Evolutionary conservation across 1,140 invertebrate species (phyloP), one percentile per base, ranked within the genome.

Genomic region (Thaumatotibia leucotreta): DNA sequence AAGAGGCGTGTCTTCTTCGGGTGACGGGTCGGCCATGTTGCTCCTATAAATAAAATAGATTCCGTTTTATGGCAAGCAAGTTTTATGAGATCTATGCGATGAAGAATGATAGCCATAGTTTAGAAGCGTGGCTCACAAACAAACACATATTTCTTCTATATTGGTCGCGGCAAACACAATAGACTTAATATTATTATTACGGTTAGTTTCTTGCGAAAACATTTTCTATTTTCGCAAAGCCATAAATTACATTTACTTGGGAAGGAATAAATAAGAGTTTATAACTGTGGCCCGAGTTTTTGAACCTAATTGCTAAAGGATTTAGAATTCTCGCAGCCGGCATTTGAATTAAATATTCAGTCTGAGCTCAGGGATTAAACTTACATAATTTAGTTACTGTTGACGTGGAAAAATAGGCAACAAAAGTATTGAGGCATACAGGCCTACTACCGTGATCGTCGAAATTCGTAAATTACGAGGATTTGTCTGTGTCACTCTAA

Each of bases 1-100:
- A n/a, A 77, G 50, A 10, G 67, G 63, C 29, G 71, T 69, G 39
- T 82, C 76, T 14, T 82, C 80, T 20, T 69, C 75, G 35, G 70
- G 68, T 14, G 73, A 68, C 52, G 78, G 65, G 14, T 83, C 76
- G 0, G 77, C 79, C 86, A 89, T 90, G 20, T 70, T 76, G 66
- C 73, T 79, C n/a, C 85, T 89, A 83, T 35, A 84, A 87, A 72
- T 23, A 79, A 75, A 67, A 69, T 67, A 39, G 2, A 45, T 45
- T 45, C 39, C 17, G 39, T 20, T 45, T 45, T 45, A 45, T 45
- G 39, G 17, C 54, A 64, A 27, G 14, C 65, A 66, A 67, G 20
- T 65, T 61, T 63, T 24, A 63, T 27, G 14, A 20, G 27, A 63
- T 32, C 49, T 50, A 20, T 5, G 17, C 22, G 49, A 23, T 50